Conservation (phyloP, 2,113 vertebrate species). For the Mesoclemmys tuberculata region DNA sequence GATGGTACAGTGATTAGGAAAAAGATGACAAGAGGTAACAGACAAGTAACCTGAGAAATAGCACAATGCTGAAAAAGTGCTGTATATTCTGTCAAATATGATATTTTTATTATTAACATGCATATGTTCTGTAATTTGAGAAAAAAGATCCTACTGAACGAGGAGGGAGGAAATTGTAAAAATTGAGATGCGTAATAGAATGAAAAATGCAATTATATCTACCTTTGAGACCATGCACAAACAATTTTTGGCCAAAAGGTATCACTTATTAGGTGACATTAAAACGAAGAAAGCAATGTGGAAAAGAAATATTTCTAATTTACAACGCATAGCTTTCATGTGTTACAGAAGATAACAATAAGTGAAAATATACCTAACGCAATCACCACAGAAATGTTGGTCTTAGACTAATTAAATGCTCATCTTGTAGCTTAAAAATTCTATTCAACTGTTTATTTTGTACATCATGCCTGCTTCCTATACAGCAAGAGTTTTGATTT, state of each 20-base stretch:
- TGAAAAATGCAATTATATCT: constrained; percentile 18
- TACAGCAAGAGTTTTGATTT: constrained; percentile 48
- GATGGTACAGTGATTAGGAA: background rate
- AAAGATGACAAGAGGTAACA: background rate
- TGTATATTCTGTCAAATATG: constrained; percentile 69
- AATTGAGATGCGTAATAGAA: constrained; percentile 29
- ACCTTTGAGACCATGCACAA: constrained; percentile 26
- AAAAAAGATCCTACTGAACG: background rate
- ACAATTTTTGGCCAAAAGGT: background rate
- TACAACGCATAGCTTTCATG: constrained; percentile 20
- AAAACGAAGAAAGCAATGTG: background rate
- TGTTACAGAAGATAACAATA: background rate
- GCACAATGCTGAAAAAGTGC: background rate
- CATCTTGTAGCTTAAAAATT: constrained; percentile 63
- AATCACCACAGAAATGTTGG: constrained; percentile 26
- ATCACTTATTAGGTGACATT: background rate
- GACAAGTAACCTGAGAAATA: constrained; percentile 36
- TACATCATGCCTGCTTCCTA: constrained; percentile 53
- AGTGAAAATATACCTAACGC: background rate
- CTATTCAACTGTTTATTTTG: constrained; percentile 61
- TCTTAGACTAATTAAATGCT: constrained; percentile 63
- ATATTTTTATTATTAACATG: constrained; percentile 9
- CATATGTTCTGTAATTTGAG: background rate
- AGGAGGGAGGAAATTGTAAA: background rate
- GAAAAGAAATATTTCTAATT: constrained; percentile 26